Evolutionary conservation across 2,797 vertebrate genomes (phyloP).

Genomic region (Sylvia borin): DNA sequence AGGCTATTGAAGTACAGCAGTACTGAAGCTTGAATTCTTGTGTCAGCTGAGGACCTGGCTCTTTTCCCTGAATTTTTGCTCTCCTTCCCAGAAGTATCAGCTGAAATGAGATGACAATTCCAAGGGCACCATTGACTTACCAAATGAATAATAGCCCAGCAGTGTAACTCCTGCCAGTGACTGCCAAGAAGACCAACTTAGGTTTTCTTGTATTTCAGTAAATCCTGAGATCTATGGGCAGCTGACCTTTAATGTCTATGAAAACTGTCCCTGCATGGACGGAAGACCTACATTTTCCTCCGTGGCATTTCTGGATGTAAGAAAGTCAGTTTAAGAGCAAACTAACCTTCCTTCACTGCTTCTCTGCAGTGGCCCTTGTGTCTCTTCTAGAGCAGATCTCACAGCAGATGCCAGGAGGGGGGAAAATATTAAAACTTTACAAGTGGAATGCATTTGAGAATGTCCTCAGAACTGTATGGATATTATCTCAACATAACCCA

Average conservation of each 20-base stretch:
- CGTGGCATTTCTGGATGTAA: rapidly evolving
- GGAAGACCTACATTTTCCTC: not conserved
- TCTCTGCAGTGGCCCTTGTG: not conserved
- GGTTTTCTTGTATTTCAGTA: not conserved
- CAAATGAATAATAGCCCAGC: not conserved
- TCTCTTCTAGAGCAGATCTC: not conserved
- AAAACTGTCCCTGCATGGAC: not conserved
- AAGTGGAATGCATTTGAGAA: not conserved
- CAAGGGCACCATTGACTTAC: not conserved
- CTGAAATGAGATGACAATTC: not conserved
- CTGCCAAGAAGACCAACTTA: not conserved
- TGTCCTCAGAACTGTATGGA: not conserved
- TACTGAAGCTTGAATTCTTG: not conserved
- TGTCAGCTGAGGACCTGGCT: not conserved
- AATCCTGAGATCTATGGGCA: not conserved
- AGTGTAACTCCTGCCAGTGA: not conserved
- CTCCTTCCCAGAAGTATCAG: not conserved
- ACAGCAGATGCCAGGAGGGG: not conserved
- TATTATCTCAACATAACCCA: not conserved
- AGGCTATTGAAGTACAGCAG: not conserved
- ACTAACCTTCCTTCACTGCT: not conserved
- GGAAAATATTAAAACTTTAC: not conserved
- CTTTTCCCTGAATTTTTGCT: not conserved
- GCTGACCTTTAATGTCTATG: not conserved
- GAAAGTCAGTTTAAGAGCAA: not conserved